Percentiles rank a stretch among this genome's conserved stretches.
phyloP scores from a whole-genome alignment of 2,797 vertebrate genomes.

The Ispidina lecontei region DNA sequence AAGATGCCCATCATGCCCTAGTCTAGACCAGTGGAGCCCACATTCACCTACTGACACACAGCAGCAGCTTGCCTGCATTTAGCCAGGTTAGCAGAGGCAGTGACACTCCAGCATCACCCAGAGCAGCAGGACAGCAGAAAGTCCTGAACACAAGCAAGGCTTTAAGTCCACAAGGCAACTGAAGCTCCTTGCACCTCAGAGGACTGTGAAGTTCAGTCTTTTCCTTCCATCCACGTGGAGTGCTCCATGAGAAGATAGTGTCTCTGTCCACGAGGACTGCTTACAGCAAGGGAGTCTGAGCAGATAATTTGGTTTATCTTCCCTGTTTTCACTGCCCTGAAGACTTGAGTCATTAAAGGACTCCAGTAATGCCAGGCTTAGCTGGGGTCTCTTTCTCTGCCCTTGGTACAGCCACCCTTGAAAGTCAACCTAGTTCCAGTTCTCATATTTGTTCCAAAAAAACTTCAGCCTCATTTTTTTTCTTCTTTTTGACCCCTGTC shows the following conservation, averaged over 20 bases:
- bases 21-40: not conserved
- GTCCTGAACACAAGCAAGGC: not conserved
- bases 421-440: not conserved
- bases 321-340: not conserved
- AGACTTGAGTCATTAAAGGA: not conserved
- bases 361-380: not conserved
- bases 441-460: not conserved
- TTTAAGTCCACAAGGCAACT: not conserved
- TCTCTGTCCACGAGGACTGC: not conserved
- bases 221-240: not conserved
- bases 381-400: not conserved
- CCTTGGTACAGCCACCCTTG: not conserved
- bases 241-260: not conserved
- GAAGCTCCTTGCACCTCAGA: not conserved
- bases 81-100: not conserved
- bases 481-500: not conserved
- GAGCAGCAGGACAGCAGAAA: not conserved
- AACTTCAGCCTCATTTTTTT: not conserved
- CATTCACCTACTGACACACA: not conserved
- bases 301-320: not conserved
- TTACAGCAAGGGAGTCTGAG: not conserved
- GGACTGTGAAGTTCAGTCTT: not conserved
- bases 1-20: not conserved
- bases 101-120: not conserved
- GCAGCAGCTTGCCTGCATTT: not conserved